phyloP scores from a whole-genome alignment of 2,113 vertebrate species.

The Halichoeres trimaculatus region DNA sequence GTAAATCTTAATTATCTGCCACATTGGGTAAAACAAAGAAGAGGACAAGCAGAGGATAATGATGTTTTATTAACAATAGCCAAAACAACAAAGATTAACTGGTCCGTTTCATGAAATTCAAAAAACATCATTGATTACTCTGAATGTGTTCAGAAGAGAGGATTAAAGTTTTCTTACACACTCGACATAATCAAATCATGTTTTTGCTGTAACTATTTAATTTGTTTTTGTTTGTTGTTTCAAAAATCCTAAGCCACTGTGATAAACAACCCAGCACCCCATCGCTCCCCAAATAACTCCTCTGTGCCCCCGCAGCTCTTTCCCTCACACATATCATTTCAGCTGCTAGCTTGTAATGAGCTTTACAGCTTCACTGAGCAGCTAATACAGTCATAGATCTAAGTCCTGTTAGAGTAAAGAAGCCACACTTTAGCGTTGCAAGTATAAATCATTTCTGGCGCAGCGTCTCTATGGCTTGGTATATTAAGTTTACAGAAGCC shows the following conservation, averaged over 20 bases:
- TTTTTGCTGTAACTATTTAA: neutral
- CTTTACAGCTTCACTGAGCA: neutral
- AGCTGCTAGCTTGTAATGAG: neutral
- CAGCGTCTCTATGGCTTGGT: neutral
- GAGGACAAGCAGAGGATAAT: too few species aligned
- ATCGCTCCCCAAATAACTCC: neutral
- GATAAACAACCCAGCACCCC: neutral
- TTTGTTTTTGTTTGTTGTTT: neutral
- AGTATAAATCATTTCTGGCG: constrained; percentile 11
- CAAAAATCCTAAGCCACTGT: neutral
- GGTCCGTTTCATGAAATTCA: too few species aligned
- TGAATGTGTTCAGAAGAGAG: neutral
- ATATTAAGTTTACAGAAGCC: constrained; percentile 12
- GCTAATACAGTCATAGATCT: neutral
- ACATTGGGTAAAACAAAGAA: too few species aligned
- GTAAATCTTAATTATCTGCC: too few species aligned
- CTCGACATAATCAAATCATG: neutral
- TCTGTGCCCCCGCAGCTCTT: neutral
- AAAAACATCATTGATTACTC: too few species aligned
- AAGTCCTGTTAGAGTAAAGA: neutral
- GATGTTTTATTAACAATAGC: too few species aligned
- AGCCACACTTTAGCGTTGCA: neutral
- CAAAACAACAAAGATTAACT: too few species aligned
- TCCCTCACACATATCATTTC: neutral
- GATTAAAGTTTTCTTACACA: neutral